Evolutionary conservation across 2,113 vertebrate genomes (phyloP).

Genomic region (Dasyprocta punctata): DNA sequence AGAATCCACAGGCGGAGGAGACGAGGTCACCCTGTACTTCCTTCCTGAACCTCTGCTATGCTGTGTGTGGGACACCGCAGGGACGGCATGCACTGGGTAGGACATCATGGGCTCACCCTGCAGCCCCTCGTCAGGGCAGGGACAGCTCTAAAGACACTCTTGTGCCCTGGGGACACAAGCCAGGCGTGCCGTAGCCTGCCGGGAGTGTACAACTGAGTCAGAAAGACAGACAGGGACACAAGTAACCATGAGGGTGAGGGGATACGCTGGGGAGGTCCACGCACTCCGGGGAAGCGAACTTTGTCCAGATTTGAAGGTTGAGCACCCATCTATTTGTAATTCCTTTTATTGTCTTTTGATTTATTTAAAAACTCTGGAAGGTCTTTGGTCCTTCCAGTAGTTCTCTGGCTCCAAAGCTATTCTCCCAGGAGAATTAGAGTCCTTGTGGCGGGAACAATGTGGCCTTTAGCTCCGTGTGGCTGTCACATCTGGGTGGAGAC

Average conservation of each 20-base stretch:
- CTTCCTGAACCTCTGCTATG: neutral
- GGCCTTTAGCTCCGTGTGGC: neutral
- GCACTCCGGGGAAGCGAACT: neutral
- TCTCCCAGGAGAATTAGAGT: neutral
- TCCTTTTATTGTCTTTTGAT: neutral
- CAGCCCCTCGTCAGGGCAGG: neutral
- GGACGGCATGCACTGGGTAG: neutral
- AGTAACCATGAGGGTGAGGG: neutral
- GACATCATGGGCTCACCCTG: neutral
- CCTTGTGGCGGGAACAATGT: neutral
- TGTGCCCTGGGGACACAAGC: too few relatives aligned
- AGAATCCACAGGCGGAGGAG: neutral
- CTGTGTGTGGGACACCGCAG: neutral
- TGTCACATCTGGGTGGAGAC: neutral
- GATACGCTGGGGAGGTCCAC: neutral
- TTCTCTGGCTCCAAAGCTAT: constrained; percentile 16
- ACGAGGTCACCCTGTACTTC: neutral
- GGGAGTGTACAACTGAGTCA: fast-evolving
- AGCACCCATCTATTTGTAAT: neutral
- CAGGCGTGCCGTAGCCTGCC: neutral
- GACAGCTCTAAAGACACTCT: neutral
- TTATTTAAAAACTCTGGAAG: neutral
- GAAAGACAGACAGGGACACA: neutral
- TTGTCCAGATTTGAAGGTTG: neutral
- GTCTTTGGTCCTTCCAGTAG: neutral